A percentile compares a stretch with the other conserved stretches of the same genome.
phyloP scores from a whole-genome alignment of 2,797 vertebrate genomes.

The Sebastes taczanowskii region DNA sequence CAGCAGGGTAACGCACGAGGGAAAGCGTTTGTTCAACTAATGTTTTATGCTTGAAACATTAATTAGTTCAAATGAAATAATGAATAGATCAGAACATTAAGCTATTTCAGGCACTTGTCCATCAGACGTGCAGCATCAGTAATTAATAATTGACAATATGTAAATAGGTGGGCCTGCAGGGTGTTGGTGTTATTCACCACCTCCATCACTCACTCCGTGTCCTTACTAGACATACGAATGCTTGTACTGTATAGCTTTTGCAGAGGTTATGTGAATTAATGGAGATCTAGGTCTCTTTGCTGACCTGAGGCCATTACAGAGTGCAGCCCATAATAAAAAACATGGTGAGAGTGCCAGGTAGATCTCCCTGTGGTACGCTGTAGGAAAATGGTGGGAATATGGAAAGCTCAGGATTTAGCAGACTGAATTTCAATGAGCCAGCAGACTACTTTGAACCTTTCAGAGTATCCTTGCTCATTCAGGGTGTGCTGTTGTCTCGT shows the following conservation, averaged over 20 bases:
- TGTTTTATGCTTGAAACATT: background rate
- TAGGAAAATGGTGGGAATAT: constrained; percentile 62
- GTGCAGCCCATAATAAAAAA: constrained; percentile 49
- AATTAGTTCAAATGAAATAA: background rate
- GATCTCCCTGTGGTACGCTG: constrained; percentile 49
- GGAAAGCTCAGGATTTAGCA: constrained; percentile 61
- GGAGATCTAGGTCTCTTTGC: constrained; percentile 52
- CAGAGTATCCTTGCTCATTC: constrained; percentile 65
- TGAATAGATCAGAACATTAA: background rate
- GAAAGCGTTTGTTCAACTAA: background rate
- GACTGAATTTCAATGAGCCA: constrained; percentile 71
- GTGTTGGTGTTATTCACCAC: background rate
- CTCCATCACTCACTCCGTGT: background rate
- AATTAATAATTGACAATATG: constrained; percentile 9
- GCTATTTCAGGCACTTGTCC: background rate
- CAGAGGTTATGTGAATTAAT: constrained; percentile 65
- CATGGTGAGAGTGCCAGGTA: constrained; percentile 48
- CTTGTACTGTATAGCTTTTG: constrained; percentile 23
- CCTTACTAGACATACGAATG: constrained; percentile 7
- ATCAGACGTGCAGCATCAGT: background rate
- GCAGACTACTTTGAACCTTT: constrained; percentile 63
- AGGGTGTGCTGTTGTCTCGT: constrained; percentile 71
- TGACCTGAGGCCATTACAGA: constrained; percentile 64
- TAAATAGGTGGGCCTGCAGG: background rate
- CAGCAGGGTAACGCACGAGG: too few species aligned